phyloP scores from a whole-genome alignment of 2,888 invertebrate species.

The Trachelus troglodyta region DNA sequence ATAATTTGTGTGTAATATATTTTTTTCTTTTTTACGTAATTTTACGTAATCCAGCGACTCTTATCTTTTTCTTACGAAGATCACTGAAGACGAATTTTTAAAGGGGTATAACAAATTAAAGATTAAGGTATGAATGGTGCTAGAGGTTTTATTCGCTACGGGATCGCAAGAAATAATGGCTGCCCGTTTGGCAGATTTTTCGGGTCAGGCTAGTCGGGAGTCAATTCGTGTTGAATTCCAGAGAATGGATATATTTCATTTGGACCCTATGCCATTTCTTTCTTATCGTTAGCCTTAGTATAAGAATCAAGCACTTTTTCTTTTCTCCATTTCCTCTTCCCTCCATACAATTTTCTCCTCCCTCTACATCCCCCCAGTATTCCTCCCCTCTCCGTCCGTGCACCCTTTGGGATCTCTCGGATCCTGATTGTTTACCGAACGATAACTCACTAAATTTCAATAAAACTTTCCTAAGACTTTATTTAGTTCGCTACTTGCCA shows the following conservation, averaged over 20 bases:
- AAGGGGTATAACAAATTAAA: neutral
- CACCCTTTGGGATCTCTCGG: neutral
- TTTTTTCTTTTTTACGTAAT: too few species aligned
- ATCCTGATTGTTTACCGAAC: conserved; percentile 5
- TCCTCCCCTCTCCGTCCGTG: too few species aligned
- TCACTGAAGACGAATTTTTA: neutral
- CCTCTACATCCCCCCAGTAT: neutral
- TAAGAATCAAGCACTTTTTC: neutral
- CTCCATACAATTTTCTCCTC: neutral
- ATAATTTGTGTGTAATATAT: neutral
- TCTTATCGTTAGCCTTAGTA: neutral
- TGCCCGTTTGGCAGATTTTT: neutral
- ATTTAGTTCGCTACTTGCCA: conserved; percentile 12
- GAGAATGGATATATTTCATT: neutral
- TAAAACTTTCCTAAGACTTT: conserved; percentile 19
- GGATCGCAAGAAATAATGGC: neutral
- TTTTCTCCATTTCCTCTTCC: neutral
- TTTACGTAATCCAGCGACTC: too few species aligned
- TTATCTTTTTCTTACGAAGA: neutral
- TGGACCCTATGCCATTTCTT: neutral
- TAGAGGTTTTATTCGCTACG: neutral
- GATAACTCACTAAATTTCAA: conserved; percentile 22
- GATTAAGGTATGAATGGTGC: neutral
- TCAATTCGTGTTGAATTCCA: neutral
- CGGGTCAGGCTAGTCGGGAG: neutral